Evolutionary conservation across 2,797 vertebrate genomes (phyloP), one percentile per base, ranked within the genome.

Genomic region (Rhinoraja longicauda): DNA sequence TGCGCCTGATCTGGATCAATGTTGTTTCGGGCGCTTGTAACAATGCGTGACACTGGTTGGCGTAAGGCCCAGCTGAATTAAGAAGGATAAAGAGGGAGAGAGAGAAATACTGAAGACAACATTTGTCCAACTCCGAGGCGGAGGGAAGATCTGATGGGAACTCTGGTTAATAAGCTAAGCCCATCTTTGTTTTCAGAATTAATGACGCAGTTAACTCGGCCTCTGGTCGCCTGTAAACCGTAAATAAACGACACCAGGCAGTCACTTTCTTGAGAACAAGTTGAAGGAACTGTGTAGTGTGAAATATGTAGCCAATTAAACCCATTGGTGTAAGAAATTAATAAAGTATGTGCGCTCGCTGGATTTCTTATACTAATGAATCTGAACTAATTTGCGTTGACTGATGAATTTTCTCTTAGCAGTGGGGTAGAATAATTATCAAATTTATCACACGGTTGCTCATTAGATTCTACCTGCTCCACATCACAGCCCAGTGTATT

Each of bases 251-350:
- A 96, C 96, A 96, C 97, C 97, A 97, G 97, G 97, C 96, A 97
- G 96, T 96, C 97, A 97, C 98, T 98, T 97, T 97, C 26, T 8
- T 29, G 39, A 91, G 90, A 75, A 39, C 90, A 75, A 5, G 36
- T 96, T 97, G 93, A 96, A 98, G 98, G 97, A 97, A 97, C 96
- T 97, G 95, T 95, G 96, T 96, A 97, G 97, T 97, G 97, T 99
- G 98, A 99, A 99, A 98, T 98, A 99, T 99, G 98, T 97, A 97
- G 97, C 97, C 98, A 99, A 99, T 99, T 99, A 99, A 97, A 97
- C 97, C 97, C 97, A 98, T 98, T 98, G 98, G 97, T 98, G 98
- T 98, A 98, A 98, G 97, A 96, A 97, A 96, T 98, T 98, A 99
- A 99, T 98, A 99, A 98, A 99, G 97, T 97, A 97, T 97, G 98